Base-by-base conservation (phyloP, 2,888 invertebrate genomes). In the Cinara cedri region DNA sequence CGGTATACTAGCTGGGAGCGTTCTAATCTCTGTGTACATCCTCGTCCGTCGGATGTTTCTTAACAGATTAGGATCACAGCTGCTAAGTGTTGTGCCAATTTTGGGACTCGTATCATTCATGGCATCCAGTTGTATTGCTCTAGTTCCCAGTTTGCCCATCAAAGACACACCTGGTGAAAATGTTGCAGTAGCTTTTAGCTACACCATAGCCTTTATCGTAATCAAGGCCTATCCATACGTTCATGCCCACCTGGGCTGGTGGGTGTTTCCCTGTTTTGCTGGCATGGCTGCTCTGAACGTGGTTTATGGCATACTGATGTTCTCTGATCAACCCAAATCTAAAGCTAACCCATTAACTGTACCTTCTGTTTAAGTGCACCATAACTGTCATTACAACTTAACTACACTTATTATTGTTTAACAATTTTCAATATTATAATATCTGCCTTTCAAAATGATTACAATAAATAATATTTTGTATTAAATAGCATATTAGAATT, bases 191-290 rank as follows among this genome's bases (percentile, higher is more conserved):
- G 68, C 68, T 19, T 78, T 78, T 34, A 51, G 51, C n/a, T 78
- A 78, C 13, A 4, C n/a, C 0, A 16, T 70, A 34, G 60, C 57
- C 9, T 78, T 78, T 16, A 16, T 9, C 1, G 78, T 62, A 14
- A 42, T 78, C 19, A 60, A 78, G 51, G 9, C 34, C 16, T 78
- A 78, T 62, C 78, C 78, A n/a, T 78, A 78, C n/a, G 78, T 60
- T 4, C 51, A 78, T 16, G 34, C 60, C 21, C 42, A 51, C n/a
- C 1, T 78, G n/a, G 70, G 78, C 9, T 78, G 78, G 78, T 78
- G 78, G 78, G 57, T 78, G 34, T 78, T 78, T 9, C 49, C 54
- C 0, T 49, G 42, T 21, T 78, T 78, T n/a, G 70, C 78, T 13
- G 46, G 21, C 13, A 49, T 34, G n/a, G 34, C 78, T 13, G 68